Conservation (phyloP, 1,140 invertebrate species). For the Pissodes strobi region DNA sequence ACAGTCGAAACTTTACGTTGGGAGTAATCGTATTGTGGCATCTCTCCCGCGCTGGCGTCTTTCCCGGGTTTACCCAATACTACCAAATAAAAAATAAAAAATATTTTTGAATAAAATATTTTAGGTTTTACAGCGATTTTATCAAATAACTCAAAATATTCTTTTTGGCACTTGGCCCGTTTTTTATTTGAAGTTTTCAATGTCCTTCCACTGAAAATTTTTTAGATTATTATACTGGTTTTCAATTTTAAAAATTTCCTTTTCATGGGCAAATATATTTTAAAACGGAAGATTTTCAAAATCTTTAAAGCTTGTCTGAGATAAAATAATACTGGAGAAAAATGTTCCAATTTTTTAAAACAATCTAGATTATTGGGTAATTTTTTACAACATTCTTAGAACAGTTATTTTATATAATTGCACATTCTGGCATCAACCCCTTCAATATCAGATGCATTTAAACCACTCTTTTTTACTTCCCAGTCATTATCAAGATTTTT, state of each 20-base stretch:
- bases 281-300: neutral
- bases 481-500: neutral
- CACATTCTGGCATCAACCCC: neutral
- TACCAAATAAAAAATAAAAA: no score
- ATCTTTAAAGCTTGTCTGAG: neutral
- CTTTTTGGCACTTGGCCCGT: no score
- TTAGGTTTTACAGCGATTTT: no score
- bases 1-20: no score
- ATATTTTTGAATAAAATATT: no score
- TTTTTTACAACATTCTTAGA: neutral
- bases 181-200: neutral
- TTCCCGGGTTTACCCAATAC: no score
- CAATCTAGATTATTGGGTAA: neutral
- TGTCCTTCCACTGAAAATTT: neutral
- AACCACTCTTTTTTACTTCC: neutral
- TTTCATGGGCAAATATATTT: neutral
- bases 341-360: neutral
- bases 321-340: neutral
- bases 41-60: no score
- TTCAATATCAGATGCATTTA: neutral
- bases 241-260: neutral
- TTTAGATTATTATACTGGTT: neutral
- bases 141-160: no score
- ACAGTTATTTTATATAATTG: neutral
- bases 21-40: no score